Evolutionary conservation across 2,888 invertebrate genomes (phyloP).

Genomic region (Taphrorychus bicolor): DNA sequence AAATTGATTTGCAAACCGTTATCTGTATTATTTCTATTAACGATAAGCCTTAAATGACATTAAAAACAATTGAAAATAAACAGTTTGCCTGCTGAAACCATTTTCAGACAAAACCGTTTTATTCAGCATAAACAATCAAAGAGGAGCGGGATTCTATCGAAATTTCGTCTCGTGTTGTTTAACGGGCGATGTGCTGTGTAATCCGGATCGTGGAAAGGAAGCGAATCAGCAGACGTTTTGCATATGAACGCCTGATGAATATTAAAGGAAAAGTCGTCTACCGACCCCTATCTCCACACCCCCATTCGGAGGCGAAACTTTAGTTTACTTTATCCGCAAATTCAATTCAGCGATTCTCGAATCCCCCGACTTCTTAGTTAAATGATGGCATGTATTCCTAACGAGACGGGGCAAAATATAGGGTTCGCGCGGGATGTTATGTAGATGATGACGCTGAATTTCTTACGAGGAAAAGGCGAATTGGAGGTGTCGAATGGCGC

Average conservation of each 20-base stretch:
- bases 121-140: slow-evolving; percentile 28
- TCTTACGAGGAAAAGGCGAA: slow-evolving; percentile 30
- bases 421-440: slow-evolving; percentile 39
- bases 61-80: neutral
- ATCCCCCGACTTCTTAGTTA: slow-evolving; percentile 40
- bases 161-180: slow-evolving; percentile 46
- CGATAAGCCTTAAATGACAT: too few species aligned
- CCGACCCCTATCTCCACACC: slow-evolving; percentile 15
- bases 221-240: slow-evolving; percentile 61
- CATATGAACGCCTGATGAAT: slow-evolving; percentile 60
- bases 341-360: slow-evolving; percentile 44
- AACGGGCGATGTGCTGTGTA: slow-evolving; percentile 48
- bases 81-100: slow-evolving; percentile 4
- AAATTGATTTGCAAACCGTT: too few species aligned
- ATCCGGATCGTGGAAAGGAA: slow-evolving; percentile 53
- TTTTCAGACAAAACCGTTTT: slow-evolving; percentile 38
- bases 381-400: slow-evolving; percentile 41
- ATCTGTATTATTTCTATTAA: too few species aligned
- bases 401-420: slow-evolving; percentile 38
- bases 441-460: slow-evolving; percentile 38
- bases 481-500: slow-evolving; percentile 37
- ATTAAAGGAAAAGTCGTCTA: slow-evolving; percentile 50
- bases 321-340: slow-evolving; percentile 47
- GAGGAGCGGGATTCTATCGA: slow-evolving; percentile 28
- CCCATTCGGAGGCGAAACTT: slow-evolving; percentile 40